Evolutionary conservation across 2,888 invertebrate genomes (phyloP).

Genomic region (Drosophila recens): DNA sequence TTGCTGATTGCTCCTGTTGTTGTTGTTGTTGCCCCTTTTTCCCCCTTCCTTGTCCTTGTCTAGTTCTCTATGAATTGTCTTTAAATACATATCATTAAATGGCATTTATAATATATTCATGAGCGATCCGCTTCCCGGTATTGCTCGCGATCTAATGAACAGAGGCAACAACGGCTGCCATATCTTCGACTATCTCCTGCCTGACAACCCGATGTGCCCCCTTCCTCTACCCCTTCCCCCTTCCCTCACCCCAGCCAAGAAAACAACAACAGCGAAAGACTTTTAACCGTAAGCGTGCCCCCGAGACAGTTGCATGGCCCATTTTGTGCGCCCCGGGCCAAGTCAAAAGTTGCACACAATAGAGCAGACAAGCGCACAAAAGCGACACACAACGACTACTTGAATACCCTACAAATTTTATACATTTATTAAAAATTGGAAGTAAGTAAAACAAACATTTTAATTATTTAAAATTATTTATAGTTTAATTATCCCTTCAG

Average conservation of each 20-base stretch:
- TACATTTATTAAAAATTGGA: too few relatives aligned
- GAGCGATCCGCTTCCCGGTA: slow-evolving; percentile 75
- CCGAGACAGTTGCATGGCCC: slow-evolving; percentile 76
- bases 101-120: slow-evolving; percentile 78
- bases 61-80: slow-evolving; percentile 68
- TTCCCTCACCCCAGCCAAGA: not conserved
- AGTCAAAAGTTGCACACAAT: slow-evolving; percentile 36
- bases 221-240: slow-evolving; percentile 1
- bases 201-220: too few relatives aligned
- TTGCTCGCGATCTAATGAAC: slow-evolving; percentile 73
- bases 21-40: slow-evolving; percentile 42
- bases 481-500: too few relatives aligned
- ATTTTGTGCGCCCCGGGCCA: slow-evolving; percentile 66
- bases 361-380: not conserved
- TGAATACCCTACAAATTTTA: not conserved
- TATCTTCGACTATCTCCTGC: slow-evolving; percentile 52
- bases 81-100: slow-evolving; percentile 79
- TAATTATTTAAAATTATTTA: too few relatives aligned
- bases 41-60: not conserved
- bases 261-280: slow-evolving; percentile 48
- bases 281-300: slow-evolving; percentile 73
- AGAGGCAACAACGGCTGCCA: slow-evolving; percentile 39
- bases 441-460: too few relatives aligned
- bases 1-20: slow-evolving; percentile 70
- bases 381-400: not conserved